phyloP scores from a whole-genome alignment of 2,888 invertebrate genomes.

The Drosophila kanekoi region DNA sequence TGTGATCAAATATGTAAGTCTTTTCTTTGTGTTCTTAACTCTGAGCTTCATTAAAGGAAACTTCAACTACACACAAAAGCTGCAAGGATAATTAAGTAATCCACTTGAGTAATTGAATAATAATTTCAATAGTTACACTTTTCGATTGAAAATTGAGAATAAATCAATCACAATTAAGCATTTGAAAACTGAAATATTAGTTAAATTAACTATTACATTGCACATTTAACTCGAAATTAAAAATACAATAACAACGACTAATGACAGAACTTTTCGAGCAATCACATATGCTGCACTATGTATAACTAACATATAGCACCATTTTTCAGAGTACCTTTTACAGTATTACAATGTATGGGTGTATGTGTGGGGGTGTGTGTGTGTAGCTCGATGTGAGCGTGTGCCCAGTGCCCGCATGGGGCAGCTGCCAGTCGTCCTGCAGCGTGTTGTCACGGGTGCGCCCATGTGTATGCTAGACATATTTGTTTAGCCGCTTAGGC shows the following conservation, averaged over 20 bases:
- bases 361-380: background rate
- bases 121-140: background rate
- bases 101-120: background rate
- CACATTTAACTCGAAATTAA: no score
- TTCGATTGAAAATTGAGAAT: background rate
- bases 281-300: background rate
- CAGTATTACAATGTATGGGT: background rate
- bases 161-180: background rate
- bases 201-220: background rate
- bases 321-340: background rate
- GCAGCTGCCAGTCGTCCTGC: constrained; percentile 27
- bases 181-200: background rate
- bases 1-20: constrained; percentile 8
- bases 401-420: constrained; percentile 41
- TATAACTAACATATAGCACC: background rate
- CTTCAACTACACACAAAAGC: background rate
- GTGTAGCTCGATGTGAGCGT: background rate
- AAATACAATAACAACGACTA: no score
- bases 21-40: background rate
- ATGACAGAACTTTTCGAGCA: no score
- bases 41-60: background rate
- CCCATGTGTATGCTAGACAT: constrained; percentile 47
- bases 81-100: background rate
- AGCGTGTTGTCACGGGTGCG: constrained; percentile 33
- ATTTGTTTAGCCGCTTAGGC: constrained; percentile 59